Percentiles rank a stretch among this genome's conserved stretches.
phyloP scores from a whole-genome alignment of 2,797 vertebrate genomes.

The Pterois miles region DNA sequence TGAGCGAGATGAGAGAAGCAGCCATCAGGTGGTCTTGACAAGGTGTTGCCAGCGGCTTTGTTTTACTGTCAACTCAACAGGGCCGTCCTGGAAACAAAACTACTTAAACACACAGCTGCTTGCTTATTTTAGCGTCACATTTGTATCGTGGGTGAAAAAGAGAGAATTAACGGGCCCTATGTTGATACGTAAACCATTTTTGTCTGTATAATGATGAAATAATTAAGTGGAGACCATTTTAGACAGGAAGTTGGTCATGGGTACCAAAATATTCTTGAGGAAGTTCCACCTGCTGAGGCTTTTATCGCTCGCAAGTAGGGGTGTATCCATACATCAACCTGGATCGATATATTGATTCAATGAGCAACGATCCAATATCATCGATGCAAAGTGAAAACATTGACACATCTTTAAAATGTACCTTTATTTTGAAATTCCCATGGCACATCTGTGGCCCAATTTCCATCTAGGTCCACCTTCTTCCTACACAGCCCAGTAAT shows the following conservation, averaged over 20 bases:
- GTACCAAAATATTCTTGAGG: background rate
- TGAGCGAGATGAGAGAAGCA: slow-evolving; percentile 27
- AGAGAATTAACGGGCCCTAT: background rate
- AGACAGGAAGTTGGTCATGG: background rate
- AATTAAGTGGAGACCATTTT: background rate
- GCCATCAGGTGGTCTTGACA: slow-evolving; percentile 70
- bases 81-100: slow-evolving; percentile 37
- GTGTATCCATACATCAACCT: too few species aligned
- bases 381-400: too few species aligned
- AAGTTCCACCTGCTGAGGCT: background rate
- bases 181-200: background rate
- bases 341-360: too few species aligned
- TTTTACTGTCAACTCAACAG: slow-evolving; percentile 62
- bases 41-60: slow-evolving; percentile 55
- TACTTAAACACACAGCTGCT: slow-evolving; percentile 33
- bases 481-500: too few species aligned
- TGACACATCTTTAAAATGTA: too few species aligned
- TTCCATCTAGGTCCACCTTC: too few species aligned
- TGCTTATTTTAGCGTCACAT: slow-evolving; percentile 25
- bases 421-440: too few species aligned
- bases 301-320: background rate
- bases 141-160: background rate
- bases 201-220: background rate
- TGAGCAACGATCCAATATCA: too few species aligned
- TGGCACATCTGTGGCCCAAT: too few species aligned